Evolutionary conservation across 2,888 invertebrate genomes (phyloP).

Genomic region (Lithophane ornitopus): DNA sequence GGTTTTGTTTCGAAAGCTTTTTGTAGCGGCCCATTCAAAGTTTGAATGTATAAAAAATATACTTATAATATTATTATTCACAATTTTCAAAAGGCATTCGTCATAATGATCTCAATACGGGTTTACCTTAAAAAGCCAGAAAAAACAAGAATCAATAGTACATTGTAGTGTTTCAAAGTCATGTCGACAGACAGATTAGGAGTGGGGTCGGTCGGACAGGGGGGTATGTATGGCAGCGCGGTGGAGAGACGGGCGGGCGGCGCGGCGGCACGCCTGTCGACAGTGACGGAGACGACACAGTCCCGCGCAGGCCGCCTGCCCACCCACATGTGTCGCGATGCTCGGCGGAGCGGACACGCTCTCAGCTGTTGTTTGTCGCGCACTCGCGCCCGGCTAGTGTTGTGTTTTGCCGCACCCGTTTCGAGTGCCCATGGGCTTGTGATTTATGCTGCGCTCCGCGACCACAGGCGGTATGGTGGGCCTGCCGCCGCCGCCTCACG

Average conservation of each 20-base stretch:
- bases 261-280: constrained; percentile 62
- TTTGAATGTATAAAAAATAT: background rate
- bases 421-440: constrained; percentile 78
- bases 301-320: constrained; percentile 86
- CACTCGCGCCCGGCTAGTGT: constrained; percentile 75
- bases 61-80: background rate
- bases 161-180: constrained; percentile 72
- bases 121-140: constrained; percentile 18
- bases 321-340: constrained; percentile 87
- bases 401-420: constrained; percentile 65
- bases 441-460: constrained; percentile 84
- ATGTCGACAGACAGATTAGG: constrained; percentile 62
- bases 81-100: background rate
- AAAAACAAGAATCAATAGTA: constrained; percentile 72
- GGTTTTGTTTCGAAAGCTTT: constrained; percentile 23
- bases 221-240: constrained; percentile 36
- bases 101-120: background rate
- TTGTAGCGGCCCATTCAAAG: background rate
- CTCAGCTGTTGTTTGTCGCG: constrained; percentile 72
- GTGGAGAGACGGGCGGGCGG: constrained; percentile 67
- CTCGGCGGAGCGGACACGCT: constrained; percentile 90
- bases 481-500: constrained; percentile 85
- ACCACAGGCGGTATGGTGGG: constrained; percentile 86
- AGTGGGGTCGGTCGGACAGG: constrained; percentile 54
- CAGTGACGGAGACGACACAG: constrained; percentile 71